phyloP scores from a whole-genome alignment of 2,113 vertebrate species.

The Geococcyx californianus region DNA sequence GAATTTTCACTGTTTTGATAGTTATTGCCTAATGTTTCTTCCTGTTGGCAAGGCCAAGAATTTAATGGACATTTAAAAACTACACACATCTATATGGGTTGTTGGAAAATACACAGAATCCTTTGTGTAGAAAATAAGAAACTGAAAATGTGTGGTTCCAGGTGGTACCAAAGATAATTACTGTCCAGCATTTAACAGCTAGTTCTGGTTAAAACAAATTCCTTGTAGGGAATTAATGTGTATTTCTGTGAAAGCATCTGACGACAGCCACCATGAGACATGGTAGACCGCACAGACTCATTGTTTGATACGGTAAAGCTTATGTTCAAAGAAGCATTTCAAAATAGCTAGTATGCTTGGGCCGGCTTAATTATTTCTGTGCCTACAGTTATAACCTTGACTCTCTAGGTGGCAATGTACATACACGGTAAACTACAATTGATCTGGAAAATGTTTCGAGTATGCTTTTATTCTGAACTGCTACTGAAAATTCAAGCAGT shows the following conservation, averaged over 20 bases:
- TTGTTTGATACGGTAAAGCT: neutral
- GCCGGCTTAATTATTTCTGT: neutral
- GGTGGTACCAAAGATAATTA: neutral
- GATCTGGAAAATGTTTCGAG: neutral
- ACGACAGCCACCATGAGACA: neutral
- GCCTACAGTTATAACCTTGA: neutral
- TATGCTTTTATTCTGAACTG: neutral
- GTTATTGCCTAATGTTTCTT: neutral
- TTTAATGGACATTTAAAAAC: neutral
- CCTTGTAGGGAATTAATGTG: neutral
- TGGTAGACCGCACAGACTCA: neutral
- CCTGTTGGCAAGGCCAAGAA: neutral
- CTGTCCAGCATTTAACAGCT: neutral
- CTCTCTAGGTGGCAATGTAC: neutral
- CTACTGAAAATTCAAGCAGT: constrained; percentile 12
- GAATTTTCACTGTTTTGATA: neutral
- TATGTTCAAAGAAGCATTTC: neutral
- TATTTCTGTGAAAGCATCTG: neutral
- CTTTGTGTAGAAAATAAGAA: neutral
- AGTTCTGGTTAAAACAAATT: neutral
- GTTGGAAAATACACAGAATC: neutral
- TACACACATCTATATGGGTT: rapidly evolving
- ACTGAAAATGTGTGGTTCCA: neutral
- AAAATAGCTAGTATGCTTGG: neutral
- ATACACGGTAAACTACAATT: neutral